Conservation (phyloP, 1,140 invertebrate genomes). For the Brachionus rubens region DNA sequence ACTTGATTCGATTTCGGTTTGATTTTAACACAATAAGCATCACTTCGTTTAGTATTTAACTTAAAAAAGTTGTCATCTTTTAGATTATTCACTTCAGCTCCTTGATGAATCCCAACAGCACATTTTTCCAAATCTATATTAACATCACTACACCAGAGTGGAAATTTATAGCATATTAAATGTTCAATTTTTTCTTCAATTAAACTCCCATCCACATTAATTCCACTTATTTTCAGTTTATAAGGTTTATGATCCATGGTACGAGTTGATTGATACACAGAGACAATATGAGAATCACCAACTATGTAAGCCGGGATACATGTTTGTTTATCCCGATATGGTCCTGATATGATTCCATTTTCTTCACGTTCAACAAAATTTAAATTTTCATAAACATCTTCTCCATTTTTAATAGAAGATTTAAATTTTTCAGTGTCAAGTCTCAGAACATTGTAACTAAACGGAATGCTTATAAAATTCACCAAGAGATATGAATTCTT, state of each 20-base stretch:
- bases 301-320: constrained; percentile 1
- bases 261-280: not conserved
- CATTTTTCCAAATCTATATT: constrained; percentile 17
- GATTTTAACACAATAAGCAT: constrained; percentile 11
- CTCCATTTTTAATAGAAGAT: not conserved
- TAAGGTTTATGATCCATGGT: not conserved
- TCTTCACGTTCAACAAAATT: not conserved
- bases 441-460: not conserved
- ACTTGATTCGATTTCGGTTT: not conserved
- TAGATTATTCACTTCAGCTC: not conserved
- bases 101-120: constrained; percentile 5
- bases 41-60: constrained; percentile 5
- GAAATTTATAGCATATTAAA: not conserved
- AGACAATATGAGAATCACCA: not conserved
- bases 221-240: constrained; percentile 26
- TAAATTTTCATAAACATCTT: not conserved
- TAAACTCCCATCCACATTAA: not conserved
- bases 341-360: not conserved
- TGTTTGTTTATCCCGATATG: not conserved
- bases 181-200: not conserved
- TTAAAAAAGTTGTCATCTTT: not conserved
- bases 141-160: constrained; percentile 17
- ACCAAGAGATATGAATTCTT: not conserved
- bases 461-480: constrained; percentile 8
- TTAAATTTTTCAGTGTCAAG: not conserved